Percentiles rank a stretch among this genome's conserved stretches.
phyloP scores from a whole-genome alignment of 2,797 vertebrate genomes.

The Chaunax sp. region DNA sequence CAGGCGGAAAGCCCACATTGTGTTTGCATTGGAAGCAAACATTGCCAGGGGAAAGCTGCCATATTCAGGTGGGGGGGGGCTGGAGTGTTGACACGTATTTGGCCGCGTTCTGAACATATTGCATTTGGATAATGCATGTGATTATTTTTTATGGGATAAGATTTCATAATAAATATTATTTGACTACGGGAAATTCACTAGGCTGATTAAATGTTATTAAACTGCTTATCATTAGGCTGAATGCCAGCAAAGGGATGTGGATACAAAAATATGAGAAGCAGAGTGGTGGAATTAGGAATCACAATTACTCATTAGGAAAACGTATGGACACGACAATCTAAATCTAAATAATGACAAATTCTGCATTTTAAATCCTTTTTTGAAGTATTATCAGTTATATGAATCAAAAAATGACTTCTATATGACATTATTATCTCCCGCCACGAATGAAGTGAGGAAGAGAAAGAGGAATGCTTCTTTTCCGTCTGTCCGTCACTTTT shows the following conservation, averaged over 20 bases:
- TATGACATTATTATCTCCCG: too few relatives aligned
- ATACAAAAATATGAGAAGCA: not conserved
- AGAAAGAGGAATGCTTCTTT: too few relatives aligned
- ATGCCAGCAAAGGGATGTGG: not conserved
- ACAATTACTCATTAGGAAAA: not conserved
- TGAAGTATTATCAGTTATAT: not conserved
- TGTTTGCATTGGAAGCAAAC: slow-evolving; percentile 64
- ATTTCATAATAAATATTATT: slow-evolving; percentile 30
- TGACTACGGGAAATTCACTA: not conserved
- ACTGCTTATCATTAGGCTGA: not conserved
- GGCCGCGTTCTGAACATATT: slow-evolving; percentile 43
- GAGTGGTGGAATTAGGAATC: not conserved
- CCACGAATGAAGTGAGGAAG: too few relatives aligned
- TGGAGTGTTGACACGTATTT: slow-evolving; percentile 48
- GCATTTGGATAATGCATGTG: slow-evolving; percentile 37
- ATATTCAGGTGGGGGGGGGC: slow-evolving; percentile 53
- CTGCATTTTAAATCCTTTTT: not conserved
- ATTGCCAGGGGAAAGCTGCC: slow-evolving; percentile 72
- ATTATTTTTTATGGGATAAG: slow-evolving; percentile 25
- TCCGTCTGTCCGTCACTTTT: too few relatives aligned
- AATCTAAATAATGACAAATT: not conserved
- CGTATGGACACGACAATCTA: not conserved
- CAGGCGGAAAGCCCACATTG: slow-evolving; percentile 14
- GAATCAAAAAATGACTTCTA: too few relatives aligned
- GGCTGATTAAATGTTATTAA: slow-evolving; percentile 33